phyloP scores from a whole-genome alignment of 2,797 vertebrate genomes.

The Aplochiton taeniatus region DNA sequence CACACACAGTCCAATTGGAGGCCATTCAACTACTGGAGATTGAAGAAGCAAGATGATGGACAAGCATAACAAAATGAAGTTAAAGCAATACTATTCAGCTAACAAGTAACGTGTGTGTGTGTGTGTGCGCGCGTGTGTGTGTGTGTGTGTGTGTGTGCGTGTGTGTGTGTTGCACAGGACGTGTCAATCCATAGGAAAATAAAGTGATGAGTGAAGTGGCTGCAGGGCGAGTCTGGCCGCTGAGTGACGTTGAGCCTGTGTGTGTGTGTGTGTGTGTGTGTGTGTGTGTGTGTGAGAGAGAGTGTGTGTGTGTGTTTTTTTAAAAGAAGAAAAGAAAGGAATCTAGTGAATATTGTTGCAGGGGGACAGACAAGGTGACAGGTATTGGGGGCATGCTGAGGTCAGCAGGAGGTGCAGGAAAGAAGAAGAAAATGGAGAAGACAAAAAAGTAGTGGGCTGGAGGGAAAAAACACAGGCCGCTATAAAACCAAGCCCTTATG shows the following conservation, averaged over 20 bases:
- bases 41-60: slow-evolving; percentile 72
- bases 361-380: slow-evolving; percentile 32
- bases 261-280: not conserved
- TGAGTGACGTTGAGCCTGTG: slow-evolving; percentile 17
- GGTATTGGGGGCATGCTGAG: slow-evolving; percentile 54
- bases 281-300: slow-evolving; percentile 19
- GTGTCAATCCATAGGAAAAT: slow-evolving; percentile 62
- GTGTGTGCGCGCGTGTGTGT: slow-evolving; percentile 15
- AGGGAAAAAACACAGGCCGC: not conserved
- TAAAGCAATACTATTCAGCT: slow-evolving; percentile 74
- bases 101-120: slow-evolving; percentile 60
- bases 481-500: too few relatives aligned
- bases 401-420: slow-evolving; percentile 55
- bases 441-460: not conserved
- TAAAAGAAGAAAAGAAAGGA: slow-evolving; percentile 20
- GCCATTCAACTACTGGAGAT: slow-evolving; percentile 65
- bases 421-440: not conserved
- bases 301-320: slow-evolving; percentile 13
- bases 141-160: slow-evolving; percentile 32
- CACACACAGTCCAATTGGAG: slow-evolving; percentile 56
- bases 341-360: slow-evolving; percentile 53
- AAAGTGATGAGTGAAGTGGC: slow-evolving; percentile 57
- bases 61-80: slow-evolving; percentile 73
- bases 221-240: slow-evolving; percentile 57
- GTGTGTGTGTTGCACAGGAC: slow-evolving; percentile 30